Evolutionary conservation across 2,888 invertebrate genomes (phyloP), one percentile per base, ranked within the genome.

Genomic region (Drosophila gaucha): DNA sequence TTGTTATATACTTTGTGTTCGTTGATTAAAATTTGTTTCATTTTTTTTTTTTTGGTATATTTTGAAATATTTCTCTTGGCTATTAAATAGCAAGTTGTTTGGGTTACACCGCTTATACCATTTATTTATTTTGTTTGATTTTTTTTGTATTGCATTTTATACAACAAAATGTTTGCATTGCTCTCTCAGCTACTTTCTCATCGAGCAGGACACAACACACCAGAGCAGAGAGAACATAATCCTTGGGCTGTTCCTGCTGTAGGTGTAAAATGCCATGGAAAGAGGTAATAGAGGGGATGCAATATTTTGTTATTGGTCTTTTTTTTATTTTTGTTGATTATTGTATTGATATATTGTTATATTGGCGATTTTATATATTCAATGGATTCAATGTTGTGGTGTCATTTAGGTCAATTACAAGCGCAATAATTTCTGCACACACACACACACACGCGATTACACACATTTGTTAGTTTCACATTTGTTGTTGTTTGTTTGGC

Each of bases 211-310:
- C 58, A 59, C 54, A 50, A 49, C 66, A 69, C 78, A 78, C 78
- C 75, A 66, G 52, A 74, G 74, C 80, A 80, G 80, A 90, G 90
- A 88, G 80, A 91, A 91, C 91, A 91, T 91, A 91, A 91, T 91
- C 91, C 91, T 89, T 77, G 91, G 90, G 91, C 87, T 91, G 91
- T 90, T 91, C 89, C 90, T 79, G 74, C 70, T 58, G 68, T 65
- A 50, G 74, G 47, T 63, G 74, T 44, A 75, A 65, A 56, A 58
- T 75, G 71, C 30, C 58, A 43, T 44, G 18, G 30, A 50, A 30
- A 67, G 54, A n/a, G 31, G 52, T 41, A 54, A 39, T 35, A 43
- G 49, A 69, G 78, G 74, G 57, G 56, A 71, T 78, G 74, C 69
- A 73, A 52, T 70, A 66, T 60, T 71, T 69, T 57, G 52, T 56